Conservation (phyloP, 1,140 invertebrate genomes). For the Polyergus mexicanus region DNA sequence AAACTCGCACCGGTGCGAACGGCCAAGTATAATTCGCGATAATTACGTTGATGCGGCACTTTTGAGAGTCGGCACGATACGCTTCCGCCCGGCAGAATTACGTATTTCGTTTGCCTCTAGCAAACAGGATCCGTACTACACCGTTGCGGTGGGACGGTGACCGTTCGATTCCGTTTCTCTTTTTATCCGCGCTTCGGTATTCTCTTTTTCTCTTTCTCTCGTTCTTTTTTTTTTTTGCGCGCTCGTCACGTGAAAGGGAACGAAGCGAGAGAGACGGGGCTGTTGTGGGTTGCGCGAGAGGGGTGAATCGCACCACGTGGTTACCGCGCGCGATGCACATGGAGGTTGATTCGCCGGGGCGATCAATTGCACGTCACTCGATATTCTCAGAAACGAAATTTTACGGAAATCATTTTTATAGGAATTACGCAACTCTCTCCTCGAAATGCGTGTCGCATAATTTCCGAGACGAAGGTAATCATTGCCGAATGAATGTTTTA, state of each 20-base stretch:
- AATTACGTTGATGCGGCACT: constrained; percentile 66
- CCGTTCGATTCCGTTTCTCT: constrained; percentile 55
- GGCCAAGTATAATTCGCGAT: constrained; percentile 56
- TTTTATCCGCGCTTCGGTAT: constrained; percentile 41
- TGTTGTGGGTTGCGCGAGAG: constrained; percentile 52
- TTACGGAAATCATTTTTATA: constrained; percentile 30
- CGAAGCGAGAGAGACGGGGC: constrained; percentile 13
- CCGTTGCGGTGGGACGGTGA: constrained; percentile 53
- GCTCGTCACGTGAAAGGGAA: constrained; percentile 55
- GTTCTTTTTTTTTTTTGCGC: not conserved
- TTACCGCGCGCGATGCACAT: constrained; percentile 40
- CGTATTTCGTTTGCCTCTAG: constrained; percentile 62
- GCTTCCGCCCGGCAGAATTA: constrained; percentile 56
- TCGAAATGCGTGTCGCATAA: constrained; percentile 2
- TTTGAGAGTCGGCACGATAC: constrained; percentile 62
- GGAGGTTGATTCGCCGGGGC: constrained; percentile 9
- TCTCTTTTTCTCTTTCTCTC: not conserved
- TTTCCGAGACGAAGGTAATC: not conserved
- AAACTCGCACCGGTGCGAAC: constrained; percentile 49
- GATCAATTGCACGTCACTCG: constrained; percentile 43
- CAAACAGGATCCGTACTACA: constrained; percentile 57
- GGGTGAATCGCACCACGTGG: constrained; percentile 63
- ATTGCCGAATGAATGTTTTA: constrained; percentile 39
- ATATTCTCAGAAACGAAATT: constrained; percentile 50
- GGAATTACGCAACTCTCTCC: not conserved